Conservation (phyloP, 2,888 invertebrate genomes). For the Ceraclea dissimilis region DNA sequence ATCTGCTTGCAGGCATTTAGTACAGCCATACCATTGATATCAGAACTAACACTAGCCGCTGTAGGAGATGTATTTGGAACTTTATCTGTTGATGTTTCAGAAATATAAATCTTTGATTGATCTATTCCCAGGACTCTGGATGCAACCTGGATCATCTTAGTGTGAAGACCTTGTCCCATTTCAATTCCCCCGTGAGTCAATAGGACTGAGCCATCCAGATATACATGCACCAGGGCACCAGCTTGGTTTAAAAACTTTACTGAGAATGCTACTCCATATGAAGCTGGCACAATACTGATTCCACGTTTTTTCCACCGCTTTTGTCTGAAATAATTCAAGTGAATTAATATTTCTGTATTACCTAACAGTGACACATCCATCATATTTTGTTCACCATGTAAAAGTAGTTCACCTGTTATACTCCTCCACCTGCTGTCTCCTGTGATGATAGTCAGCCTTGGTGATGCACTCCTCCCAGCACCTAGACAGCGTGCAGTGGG, state of each 20-base stretch:
- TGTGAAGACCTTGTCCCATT: constrained; percentile 95
- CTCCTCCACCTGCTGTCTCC: constrained; percentile 50
- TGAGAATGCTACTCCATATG: constrained; percentile 79
- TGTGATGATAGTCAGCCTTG: constrained; percentile 55
- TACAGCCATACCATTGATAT: constrained; percentile 88
- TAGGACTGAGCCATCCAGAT: constrained; percentile 81
- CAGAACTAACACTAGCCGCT: constrained; percentile 82
- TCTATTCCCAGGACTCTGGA: constrained; percentile 65
- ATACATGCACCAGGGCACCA: constrained; percentile 82
- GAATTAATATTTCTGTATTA: too few relatives aligned
- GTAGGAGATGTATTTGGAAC: constrained; percentile 87
- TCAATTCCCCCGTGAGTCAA: constrained; percentile 87
- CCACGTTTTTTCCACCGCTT: constrained; percentile 86
- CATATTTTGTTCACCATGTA: too few relatives aligned
- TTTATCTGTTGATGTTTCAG: constrained; percentile 82
- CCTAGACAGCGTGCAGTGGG: constrained; percentile 60
- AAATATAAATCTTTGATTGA: constrained; percentile 66
- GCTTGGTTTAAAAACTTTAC: constrained; percentile 72
- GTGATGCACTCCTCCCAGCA: constrained; percentile 76
- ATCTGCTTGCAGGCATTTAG: constrained; percentile 73
- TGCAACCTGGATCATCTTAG: constrained; percentile 91
- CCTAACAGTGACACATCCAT: too few relatives aligned
- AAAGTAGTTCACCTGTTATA: constrained; percentile 61
- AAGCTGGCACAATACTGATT: constrained; percentile 71
- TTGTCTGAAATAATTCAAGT: constrained; percentile 41